Percentiles rank a stretch among this genome's conserved stretches.
phyloP scores from a whole-genome alignment of 2,888 invertebrate species.

The Acanthoscelides obtectus region DNA sequence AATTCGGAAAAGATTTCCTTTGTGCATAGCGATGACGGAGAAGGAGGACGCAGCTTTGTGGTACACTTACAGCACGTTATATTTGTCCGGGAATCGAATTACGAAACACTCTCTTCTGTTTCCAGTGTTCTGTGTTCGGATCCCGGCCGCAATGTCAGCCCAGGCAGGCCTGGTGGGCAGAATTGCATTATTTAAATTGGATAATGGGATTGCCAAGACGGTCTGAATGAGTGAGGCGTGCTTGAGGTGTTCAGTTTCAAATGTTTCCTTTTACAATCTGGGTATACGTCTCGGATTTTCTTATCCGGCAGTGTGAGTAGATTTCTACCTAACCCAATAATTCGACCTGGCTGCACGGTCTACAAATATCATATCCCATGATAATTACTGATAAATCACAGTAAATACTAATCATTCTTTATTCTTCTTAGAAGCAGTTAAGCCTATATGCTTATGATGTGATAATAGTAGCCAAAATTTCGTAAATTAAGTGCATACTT shows the following conservation, averaged over 20 bases:
- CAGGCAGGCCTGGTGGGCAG: conserved; percentile 14
- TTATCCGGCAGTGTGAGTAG: too few species aligned
- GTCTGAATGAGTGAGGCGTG: neutral
- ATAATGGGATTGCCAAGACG: conserved; percentile 16
- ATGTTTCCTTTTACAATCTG: neutral
- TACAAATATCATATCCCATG: too few species aligned
- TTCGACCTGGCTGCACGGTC: too few species aligned
- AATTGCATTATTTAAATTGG: conserved; percentile 21
- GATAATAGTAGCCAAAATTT: too few species aligned
- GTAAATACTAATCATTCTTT: too few species aligned
- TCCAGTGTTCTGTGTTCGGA: neutral
- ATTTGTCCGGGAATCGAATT: conserved; percentile 27
- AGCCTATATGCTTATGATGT: too few species aligned
- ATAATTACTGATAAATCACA: too few species aligned
- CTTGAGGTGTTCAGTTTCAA: neutral
- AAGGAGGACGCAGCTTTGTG: conserved; percentile 34
- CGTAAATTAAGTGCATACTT: too few species aligned
- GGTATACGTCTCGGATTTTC: neutral
- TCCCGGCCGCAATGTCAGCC: conserved; percentile 2
- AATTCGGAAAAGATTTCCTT: conserved; percentile 34
- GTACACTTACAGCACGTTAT: conserved; percentile 29
- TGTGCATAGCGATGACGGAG: conserved; percentile 39
- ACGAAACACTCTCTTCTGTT: conserved; percentile 16
- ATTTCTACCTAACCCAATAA: too few species aligned
- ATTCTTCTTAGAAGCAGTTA: too few species aligned